Conservation (phyloP, 2,797 vertebrate species). For the Moxostoma hubbsi region DNA sequence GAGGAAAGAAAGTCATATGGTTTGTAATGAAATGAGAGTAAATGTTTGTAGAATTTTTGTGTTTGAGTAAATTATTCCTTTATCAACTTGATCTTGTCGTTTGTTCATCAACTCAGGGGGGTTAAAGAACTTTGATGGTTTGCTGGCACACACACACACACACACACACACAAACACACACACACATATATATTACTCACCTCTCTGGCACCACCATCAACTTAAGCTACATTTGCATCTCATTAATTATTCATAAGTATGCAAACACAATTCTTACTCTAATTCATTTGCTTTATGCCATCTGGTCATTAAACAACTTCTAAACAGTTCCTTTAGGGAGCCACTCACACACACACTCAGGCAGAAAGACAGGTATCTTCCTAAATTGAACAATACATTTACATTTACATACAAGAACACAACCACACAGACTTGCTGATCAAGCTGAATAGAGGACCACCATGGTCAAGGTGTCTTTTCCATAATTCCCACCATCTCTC, state of each 20-base stretch:
- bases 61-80: no score
- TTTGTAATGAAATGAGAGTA: no score
- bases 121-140: constrained; percentile 1
- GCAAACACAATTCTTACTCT: constrained; percentile 55
- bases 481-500: constrained; percentile 1
- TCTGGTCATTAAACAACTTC: constrained; percentile 59
- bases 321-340: background rate
- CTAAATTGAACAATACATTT: constrained; percentile 19
- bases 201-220: constrained; percentile 29
- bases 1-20: no score
- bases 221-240: constrained; percentile 46
- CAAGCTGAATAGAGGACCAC: constrained; percentile 18
- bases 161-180: constrained; percentile 18
- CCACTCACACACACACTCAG: constrained; percentile 18
- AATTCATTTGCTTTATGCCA: constrained; percentile 62
- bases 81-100: constrained; percentile 6
- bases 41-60: no score
- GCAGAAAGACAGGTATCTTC: constrained; percentile 37
- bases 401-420: constrained; percentile 18
- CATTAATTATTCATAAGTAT: constrained; percentile 62
- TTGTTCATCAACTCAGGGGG: constrained; percentile 33
- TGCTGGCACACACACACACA: constrained; percentile 13
- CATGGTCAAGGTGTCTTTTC: constrained; percentile 38
- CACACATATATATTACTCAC: background rate
- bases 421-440: constrained; percentile 27